Base-by-base conservation (phyloP, 2,797 vertebrate genomes). In the Pangasius sanitwongsei region DNA sequence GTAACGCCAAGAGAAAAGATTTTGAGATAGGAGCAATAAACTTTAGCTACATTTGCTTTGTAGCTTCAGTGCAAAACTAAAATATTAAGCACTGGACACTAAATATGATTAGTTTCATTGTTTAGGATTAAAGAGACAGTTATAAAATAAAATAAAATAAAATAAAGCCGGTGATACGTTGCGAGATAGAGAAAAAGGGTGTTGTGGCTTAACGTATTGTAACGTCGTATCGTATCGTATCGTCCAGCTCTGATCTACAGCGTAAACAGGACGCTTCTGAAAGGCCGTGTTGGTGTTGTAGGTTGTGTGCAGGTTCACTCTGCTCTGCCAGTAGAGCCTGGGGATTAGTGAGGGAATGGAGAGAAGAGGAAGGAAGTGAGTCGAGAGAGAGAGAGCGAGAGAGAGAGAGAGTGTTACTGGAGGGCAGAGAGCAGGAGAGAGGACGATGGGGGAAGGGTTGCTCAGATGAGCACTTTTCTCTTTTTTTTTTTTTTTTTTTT, bases 311-410 rank as follows among this genome's bases (percentile, higher is more conserved):
- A 91, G 84, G 88, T 90, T 92, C 87, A 34, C 65, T 83, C 61
- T 67, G 77, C 80, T 90, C 81, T 90, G 31, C 57, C 50, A 87
- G 75, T 44, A 89, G 77, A 90, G 70, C 83, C 65, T 11, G 88
- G 72, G 86, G 90, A 91, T 83, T 89, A 92, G 90, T 63, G 89
- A 87, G 89, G 91, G 86, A 90, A 85, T 89, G 88, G 90, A 89
- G 89, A 91, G 90, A 87, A 89, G 90, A 90, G 91, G 91, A 91
- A 92, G 92, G 90, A 91, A 92, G 83, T 89, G 80, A 89, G 87
- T 72, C 81, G 86, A 78, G 88, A 25, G 89, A 48, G 81, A 63
- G 86, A 31, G 59, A 55, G 84, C 41, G 84, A 84, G 88, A 67
- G 86, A 86, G 78, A 77, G 88, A 85, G 90, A 80, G 90, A 61